Evolutionary conservation across 2,113 vertebrate species (phyloP).

Genomic region (Aix galericulata): DNA sequence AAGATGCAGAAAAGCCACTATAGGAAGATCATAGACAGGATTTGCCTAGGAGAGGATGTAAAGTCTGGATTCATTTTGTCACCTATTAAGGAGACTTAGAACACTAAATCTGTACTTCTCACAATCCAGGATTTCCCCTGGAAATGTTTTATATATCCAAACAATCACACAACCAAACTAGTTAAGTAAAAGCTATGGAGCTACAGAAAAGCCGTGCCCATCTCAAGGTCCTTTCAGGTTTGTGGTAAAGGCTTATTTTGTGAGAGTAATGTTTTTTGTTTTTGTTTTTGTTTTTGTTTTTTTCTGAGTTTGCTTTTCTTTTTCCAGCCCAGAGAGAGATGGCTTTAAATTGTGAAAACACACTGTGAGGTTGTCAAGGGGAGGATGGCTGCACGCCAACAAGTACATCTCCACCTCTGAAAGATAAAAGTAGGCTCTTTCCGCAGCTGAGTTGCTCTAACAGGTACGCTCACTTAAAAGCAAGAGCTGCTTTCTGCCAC

Average conservation of each 20-base stretch:
- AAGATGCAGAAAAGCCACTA: not conserved
- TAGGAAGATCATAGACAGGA: not conserved
- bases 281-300: too few relatives aligned
- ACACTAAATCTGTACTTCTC: not conserved
- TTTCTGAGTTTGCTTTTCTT: not conserved
- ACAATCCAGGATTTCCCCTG: not conserved
- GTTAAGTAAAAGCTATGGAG: not conserved
- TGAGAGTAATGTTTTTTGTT: accelerated
- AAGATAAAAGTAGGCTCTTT: not conserved
- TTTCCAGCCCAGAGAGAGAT: not conserved
- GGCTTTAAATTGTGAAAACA: not conserved
- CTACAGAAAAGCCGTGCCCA: not conserved
- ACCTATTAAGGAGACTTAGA: not conserved
- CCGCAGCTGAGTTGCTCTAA: accelerated
- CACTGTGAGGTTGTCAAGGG: not conserved
- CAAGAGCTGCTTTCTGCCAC: not conserved
- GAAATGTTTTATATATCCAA: not conserved
- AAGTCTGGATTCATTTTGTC: not conserved
- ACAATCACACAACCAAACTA: not conserved
- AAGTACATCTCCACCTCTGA: not conserved
- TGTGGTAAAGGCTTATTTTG: not conserved
- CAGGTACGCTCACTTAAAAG: not conserved
- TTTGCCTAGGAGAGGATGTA: not conserved
- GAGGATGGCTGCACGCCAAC: not conserved
- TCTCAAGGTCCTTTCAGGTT: not conserved